These are phyloP conservation scores for Lamellibrachia luymesi DNA, from an alignment of 1,140 invertebrate genomes.

Conservation along the genomic window DNA sequence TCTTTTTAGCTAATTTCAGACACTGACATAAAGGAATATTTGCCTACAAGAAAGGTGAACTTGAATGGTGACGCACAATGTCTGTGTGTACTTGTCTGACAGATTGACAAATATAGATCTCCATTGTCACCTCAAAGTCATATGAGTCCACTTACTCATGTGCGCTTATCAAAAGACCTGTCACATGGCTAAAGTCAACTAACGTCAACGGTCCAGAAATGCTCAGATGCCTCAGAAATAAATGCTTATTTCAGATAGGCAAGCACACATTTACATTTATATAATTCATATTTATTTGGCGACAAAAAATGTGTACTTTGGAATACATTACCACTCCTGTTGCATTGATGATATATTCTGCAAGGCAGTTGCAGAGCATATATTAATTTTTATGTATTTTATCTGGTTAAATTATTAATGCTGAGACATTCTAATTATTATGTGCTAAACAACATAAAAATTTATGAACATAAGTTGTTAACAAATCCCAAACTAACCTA, in stretches of 20 bases:
- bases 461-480: neutral
- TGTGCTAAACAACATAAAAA: neutral
- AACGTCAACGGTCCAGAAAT: too few species aligned
- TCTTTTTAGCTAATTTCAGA: too few species aligned
- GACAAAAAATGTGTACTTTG: neutral
- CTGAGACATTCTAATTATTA: neutral
- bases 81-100: neutral
- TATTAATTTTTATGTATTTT: neutral
- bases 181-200: neutral
- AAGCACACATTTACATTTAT: neutral
- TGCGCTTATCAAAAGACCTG: slow-evolving; percentile 4
- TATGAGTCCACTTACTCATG: neutral
- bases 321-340: neutral
- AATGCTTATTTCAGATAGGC: neutral
- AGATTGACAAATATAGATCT: neutral
- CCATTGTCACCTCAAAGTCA: neutral
- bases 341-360: neutral
- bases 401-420: neutral
- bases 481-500: neutral
- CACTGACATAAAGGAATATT: neutral
- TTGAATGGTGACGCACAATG: neutral
- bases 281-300: neutral
- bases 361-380: neutral
- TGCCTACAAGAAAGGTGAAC: neutral
- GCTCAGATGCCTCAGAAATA: neutral